phyloP scores from a whole-genome alignment of 2,888 invertebrate species.

The Drosophila subsilvestris region DNA sequence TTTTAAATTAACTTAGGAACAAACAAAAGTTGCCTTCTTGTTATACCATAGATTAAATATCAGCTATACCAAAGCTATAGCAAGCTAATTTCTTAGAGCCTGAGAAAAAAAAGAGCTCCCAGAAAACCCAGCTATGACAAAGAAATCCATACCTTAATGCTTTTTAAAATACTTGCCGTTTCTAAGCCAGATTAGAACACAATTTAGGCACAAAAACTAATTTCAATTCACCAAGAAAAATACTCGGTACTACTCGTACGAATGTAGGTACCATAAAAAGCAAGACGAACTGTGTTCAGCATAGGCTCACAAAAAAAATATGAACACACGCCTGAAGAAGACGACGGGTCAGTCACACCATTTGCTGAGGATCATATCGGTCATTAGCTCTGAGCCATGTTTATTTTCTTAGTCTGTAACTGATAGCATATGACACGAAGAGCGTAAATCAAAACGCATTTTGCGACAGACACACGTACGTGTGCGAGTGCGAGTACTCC shows the following conservation, averaged over 20 bases:
- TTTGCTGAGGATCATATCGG: constrained; percentile 50
- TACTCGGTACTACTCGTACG: no score
- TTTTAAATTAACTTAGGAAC: no score
- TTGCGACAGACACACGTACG: constrained; percentile 6
- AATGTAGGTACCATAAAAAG: not conserved
- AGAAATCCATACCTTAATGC: not conserved
- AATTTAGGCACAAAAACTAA: not conserved
- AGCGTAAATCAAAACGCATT: constrained; percentile 60
- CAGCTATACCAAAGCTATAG: no score
- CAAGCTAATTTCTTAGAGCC: no score
- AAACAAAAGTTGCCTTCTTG: no score
- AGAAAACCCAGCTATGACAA: no score
- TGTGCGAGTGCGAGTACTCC: no score
- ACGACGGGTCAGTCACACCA: constrained; percentile 23
- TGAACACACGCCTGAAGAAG: not conserved
- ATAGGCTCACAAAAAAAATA: not conserved
- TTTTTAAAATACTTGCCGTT: not conserved
- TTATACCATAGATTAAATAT: no score
- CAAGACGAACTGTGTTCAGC: constrained; percentile 6
- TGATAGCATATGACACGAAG: constrained; percentile 58
- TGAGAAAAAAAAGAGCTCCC: no score
- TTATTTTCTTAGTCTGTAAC: constrained; percentile 52
- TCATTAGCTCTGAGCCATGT: constrained; percentile 62
- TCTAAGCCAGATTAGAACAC: not conserved
- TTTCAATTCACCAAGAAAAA: not conserved